Evolutionary conservation across 2,888 invertebrate genomes (phyloP).

Genomic region (Lasioglossum pauxillum): DNA sequence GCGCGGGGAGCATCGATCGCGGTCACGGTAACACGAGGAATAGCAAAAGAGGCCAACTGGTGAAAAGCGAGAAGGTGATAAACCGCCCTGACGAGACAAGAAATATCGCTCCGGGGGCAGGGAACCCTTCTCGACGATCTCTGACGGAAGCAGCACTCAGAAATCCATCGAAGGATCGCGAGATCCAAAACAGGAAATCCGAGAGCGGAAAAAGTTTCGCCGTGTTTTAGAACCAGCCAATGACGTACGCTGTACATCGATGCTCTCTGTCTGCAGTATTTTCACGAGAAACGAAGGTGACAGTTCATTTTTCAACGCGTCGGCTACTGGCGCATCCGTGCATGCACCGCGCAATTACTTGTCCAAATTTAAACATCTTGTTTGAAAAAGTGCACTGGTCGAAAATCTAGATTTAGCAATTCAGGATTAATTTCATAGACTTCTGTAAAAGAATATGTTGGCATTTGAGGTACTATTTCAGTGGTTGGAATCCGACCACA

Average conservation of each 20-base stretch:
- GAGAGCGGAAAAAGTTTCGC: not conserved
- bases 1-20: slow-evolving; percentile 27
- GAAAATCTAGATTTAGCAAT: not conserved
- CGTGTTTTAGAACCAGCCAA: not conserved
- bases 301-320: not conserved
- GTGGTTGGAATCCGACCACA: no score
- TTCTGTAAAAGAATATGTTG: no score
- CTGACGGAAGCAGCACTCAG: slow-evolving; percentile 3
- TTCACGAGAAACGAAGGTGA: not conserved
- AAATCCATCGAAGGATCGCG: not conserved
- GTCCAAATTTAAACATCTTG: not conserved
- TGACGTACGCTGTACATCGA: not conserved
- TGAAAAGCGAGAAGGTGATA: slow-evolving; percentile 18
- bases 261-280: not conserved
- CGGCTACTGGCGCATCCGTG: not conserved
- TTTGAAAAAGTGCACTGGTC: not conserved
- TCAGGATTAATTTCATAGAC: not conserved
- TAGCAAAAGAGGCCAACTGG: not conserved
- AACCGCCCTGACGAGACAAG: slow-evolving; percentile 10
- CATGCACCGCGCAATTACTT: not conserved
- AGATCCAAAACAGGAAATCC: slow-evolving; percentile 12
- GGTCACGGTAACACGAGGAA: slow-evolving; percentile 3
- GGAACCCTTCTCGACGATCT: slow-evolving; percentile 14
- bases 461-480: no score
- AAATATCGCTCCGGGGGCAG: slow-evolving; percentile 17